These are phyloP conservation scores for Kradibia gibbosae DNA, from an alignment of 1,140 invertebrate species.

Conservation along the genomic window DNA sequence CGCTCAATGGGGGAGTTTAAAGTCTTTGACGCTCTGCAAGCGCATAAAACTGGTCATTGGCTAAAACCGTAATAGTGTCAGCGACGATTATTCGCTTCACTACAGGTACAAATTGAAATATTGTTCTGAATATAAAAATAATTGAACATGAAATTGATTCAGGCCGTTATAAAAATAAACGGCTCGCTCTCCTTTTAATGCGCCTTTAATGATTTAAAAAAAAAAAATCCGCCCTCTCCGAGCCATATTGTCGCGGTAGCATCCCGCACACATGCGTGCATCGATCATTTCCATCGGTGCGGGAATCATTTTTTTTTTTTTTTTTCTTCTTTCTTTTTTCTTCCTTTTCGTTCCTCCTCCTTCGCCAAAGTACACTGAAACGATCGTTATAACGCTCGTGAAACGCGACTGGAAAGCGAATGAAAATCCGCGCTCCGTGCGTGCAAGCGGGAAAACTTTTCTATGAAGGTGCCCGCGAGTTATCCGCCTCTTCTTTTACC, in stretches of 20 bases:
- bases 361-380: constrained; percentile 23
- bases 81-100: too few species aligned
- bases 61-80: too few species aligned
- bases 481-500: not conserved
- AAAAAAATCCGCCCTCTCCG: not conserved
- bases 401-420: constrained; percentile 34
- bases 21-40: too few species aligned
- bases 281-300: not conserved
- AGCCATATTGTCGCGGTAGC: not conserved
- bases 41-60: too few species aligned
- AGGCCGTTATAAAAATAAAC: too few species aligned
- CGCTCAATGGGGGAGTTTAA: too few species aligned
- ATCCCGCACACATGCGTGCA: not conserved
- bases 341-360: not conserved
- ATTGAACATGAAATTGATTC: too few species aligned
- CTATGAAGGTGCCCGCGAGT: constrained; percentile 1
- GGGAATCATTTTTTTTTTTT: constrained; percentile 14
- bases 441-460: constrained; percentile 35
- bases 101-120: too few species aligned
- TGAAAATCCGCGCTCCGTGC: constrained; percentile 34
- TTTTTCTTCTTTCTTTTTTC: not conserved
- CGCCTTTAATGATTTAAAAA: not conserved
- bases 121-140: too few species aligned
- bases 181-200: too few species aligned
- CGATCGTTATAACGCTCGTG: constrained; percentile 32